Evolutionary conservation across 2,888 invertebrate species (phyloP).

Genomic region (Sussaba pulchella): DNA sequence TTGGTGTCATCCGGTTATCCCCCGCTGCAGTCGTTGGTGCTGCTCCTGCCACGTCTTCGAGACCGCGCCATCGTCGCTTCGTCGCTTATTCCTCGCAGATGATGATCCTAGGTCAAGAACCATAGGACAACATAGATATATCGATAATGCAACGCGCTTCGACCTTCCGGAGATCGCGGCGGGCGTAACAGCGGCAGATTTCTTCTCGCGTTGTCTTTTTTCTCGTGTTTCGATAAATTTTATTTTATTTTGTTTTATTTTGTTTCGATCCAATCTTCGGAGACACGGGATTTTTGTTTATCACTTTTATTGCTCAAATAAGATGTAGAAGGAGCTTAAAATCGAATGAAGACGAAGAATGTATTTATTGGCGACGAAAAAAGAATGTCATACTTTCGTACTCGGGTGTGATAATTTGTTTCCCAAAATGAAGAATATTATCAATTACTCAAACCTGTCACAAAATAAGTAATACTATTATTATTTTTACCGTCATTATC

Average conservation of each 20-base stretch:
- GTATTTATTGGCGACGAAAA: too few relatives aligned
- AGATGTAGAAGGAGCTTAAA: too few relatives aligned
- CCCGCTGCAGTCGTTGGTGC: conserved; percentile 23
- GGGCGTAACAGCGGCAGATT: conserved; percentile 4
- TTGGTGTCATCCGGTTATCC: conserved; percentile 67
- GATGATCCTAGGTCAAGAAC: conserved; percentile 61
- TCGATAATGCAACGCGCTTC: conserved; percentile 1
- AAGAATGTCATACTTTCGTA: too few relatives aligned
- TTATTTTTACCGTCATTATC: too few relatives aligned
- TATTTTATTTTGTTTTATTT: not conserved
- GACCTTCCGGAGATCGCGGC: not conserved
- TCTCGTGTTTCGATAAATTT: conserved; percentile 7
- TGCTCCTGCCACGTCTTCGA: conserved; percentile 3
- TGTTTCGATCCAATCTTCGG: too few relatives aligned
- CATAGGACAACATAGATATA: conserved; percentile 23
- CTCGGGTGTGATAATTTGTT: too few relatives aligned
- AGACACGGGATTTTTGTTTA: not conserved
- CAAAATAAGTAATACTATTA: too few relatives aligned
- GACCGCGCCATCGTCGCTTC: conserved; percentile 24
- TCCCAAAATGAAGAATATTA: too few relatives aligned
- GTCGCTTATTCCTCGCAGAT: conserved; percentile 27
- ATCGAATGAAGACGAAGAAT: too few relatives aligned
- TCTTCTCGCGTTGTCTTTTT: not conserved
- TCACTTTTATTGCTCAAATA: too few relatives aligned
- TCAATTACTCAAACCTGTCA: too few relatives aligned